Base-by-base conservation (phyloP, 2,888 invertebrate species). In the Eristalis pertinax region DNA sequence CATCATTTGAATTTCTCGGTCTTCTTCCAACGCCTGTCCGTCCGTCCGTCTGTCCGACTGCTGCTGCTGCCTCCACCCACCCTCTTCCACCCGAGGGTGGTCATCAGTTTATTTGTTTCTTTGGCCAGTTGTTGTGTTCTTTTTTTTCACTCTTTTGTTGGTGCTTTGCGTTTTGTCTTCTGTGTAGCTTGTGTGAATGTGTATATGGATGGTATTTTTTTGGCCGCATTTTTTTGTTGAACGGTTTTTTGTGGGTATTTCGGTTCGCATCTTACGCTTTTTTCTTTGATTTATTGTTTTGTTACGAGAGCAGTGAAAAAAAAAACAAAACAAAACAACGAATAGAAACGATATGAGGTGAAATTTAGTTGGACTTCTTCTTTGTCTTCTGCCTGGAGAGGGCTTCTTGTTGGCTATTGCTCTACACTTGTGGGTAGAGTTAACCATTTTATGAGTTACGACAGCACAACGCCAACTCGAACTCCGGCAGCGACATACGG, bases 1-100 rank as follows among this genome's bases (percentile, higher is more conserved):
- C 86, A 86, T 86, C 86, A 86, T 86, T 86, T 86, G 83, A 86
- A 86, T 86, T 83, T 86, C 83, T 77, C 70, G 68, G 63, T 29
- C 50, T 50, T 50, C 50, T 19, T 19, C 19, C 19, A 50, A 19
- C 50, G 50, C 19, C 50, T 19, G 50, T 50, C 50, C 50, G 50
- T 50, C 50, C 50, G 50, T 43, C 43, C 15, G 41, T 41, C 3
- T 8, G 41, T 43, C 15, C 7, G 19, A n/a, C n/a, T n/a, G n/a
- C n/a, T n/a, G n/a, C n/a, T n/a, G n/a, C n/a, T n/a, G n/a, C n/a
- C n/a, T n/a, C n/a, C n/a, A n/a, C 13, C 19, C 62, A 13, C 58
- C 68, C n/a, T 74, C 50, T 5, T n/a, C 35, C 81, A 50, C 63
- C 62, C 13, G 22, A 24, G 11, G 43, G 58, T 63, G 65, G 43